Evolutionary conservation across 2,113 vertebrate species (phyloP), one percentile per base, ranked within the genome.

Genomic region (Leptobrachium leishanense): DNA sequence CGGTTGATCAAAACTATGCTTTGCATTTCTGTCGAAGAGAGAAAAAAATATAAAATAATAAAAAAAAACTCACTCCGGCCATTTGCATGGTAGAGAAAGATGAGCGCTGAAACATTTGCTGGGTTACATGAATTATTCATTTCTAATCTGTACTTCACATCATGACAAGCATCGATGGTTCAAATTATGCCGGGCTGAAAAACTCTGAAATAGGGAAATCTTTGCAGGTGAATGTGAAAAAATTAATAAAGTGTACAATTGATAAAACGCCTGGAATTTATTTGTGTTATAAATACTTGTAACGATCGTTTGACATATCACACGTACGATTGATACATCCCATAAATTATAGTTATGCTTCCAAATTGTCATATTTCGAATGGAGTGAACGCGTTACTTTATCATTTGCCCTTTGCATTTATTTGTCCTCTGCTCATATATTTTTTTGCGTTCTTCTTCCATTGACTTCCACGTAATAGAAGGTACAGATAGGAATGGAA

Each of bases 201-300:
- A 73, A 70, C n/a, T 40, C 70, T 80, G 50, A 80, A 80, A 80
- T 68, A 67, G 63, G 20, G 77, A 62, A 74, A 80, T 74, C 41
- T n/a, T 80, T 72, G 31, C 63, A n/a, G 71, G 50, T 15, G 71
- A 80, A 79, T 55, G 62, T 43, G 20, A 31, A 41, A 79, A 63
- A 79, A 80, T 40, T 70, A 54, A 80, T 74, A 74, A 80, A 80
- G 20, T 68, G 77, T 64, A 66, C 53, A 59, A 80, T 63, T 73
- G 77, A 65, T 74, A 74, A 74, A 74, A 46, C n/a, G 70, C n/a
- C 64, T 80, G 46, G 71, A 80, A 80, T 80, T 74, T 80, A 80
- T 80, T 80, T 74, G 70, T 73, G 72, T 74, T 68, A 80, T 80
- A 80, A 80, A 80, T 80, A 80, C 66, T 20, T 46, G 70, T 80